A percentile compares a stretch with the other conserved stretches of the same genome.
phyloP scores from a whole-genome alignment of 2,888 invertebrate genomes.

The Serripes groenlandicus region DNA sequence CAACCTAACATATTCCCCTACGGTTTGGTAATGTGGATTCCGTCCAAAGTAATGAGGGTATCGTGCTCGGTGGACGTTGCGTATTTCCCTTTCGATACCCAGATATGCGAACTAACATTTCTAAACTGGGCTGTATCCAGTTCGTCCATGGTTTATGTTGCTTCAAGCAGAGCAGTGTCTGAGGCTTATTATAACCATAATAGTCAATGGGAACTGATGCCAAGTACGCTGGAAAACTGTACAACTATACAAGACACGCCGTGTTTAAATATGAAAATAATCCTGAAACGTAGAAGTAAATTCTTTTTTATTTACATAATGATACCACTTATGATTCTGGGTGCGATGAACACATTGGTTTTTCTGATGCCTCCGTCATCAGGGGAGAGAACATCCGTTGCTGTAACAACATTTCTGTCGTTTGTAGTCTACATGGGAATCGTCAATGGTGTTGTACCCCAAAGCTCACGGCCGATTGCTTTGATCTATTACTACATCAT shows the following conservation, averaged over 20 bases:
- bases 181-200: slow-evolving; percentile 21
- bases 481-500: slow-evolving; percentile 44
- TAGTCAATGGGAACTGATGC: slow-evolving; percentile 34
- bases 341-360: slow-evolving; percentile 41
- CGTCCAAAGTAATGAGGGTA: slow-evolving; percentile 24
- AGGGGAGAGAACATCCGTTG: slow-evolving; percentile 56
- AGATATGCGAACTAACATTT: slow-evolving; percentile 37
- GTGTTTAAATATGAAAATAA: neutral
- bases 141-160: neutral
- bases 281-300: slow-evolving; percentile 33
- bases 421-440: slow-evolving; percentile 60
- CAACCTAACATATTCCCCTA: slow-evolving; percentile 10
- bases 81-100: slow-evolving; percentile 55
- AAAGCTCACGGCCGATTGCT: slow-evolving; percentile 56
- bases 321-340: slow-evolving; percentile 42
- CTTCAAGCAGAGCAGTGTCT: neutral
- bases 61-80: slow-evolving; percentile 50
- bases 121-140: neutral
- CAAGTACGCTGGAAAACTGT: neutral
- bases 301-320: slow-evolving; percentile 50
- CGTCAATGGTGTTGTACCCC: slow-evolving; percentile 51
- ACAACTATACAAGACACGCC: neutral
- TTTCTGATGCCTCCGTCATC: slow-evolving; percentile 53
- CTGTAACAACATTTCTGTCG: slow-evolving; percentile 57
- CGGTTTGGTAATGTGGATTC: slow-evolving; percentile 38